These are phyloP conservation scores for Crotophaga sulcirostris DNA, from an alignment of 2,113 vertebrate genomes.

Conservation along the genomic window DNA sequence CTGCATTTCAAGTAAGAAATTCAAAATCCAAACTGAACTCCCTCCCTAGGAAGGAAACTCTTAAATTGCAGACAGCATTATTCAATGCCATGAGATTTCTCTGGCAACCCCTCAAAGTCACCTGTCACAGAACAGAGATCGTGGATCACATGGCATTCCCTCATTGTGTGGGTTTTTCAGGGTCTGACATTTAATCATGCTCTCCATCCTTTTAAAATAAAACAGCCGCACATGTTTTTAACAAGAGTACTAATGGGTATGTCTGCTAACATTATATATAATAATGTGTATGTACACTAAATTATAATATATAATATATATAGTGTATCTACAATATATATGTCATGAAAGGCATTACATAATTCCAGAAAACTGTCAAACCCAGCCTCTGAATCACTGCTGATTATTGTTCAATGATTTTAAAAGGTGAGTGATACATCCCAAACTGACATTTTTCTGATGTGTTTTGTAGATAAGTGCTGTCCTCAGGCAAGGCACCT, in stretches of 20 bases:
- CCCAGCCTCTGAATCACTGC: neutral
- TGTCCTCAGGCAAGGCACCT: neutral
- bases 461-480: neutral
- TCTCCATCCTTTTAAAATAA: neutral
- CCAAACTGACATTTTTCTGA: neutral
- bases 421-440: neutral
- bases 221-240: neutral
- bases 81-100: neutral
- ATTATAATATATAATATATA: neutral
- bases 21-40: neutral
- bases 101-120: neutral
- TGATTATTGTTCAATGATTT: neutral
- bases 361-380: neutral
- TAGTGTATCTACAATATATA: neutral
- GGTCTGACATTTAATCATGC: neutral
- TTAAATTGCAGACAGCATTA: neutral
- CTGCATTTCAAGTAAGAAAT: neutral
- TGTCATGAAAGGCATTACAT: neutral
- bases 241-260: neutral
- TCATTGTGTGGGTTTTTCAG: neutral
- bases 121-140: neutral
- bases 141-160: rapidly evolving
- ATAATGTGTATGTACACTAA: neutral
- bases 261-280: no score
- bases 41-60: neutral